Percentiles rank a stretch among this genome's conserved stretches.
These are phyloP conservation scores for Corynorhinus townsendii DNA, from an alignment of 2,113 vertebrate genomes.

Conservation along the genomic window DNA sequence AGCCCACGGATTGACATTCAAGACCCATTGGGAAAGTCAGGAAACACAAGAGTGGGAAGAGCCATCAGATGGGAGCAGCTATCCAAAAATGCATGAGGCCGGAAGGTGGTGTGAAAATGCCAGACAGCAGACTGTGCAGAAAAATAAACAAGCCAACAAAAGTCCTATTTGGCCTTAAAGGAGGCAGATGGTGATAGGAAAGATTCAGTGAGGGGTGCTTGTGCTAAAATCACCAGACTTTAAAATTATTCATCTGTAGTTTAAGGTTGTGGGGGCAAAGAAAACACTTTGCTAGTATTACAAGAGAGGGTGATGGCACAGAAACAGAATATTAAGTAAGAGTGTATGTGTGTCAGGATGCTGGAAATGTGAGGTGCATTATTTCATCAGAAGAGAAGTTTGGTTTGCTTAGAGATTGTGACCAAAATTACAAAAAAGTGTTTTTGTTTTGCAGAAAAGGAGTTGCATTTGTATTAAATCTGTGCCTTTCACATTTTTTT, in stretches of 20 bases:
- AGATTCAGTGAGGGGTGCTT: constrained; percentile 53
- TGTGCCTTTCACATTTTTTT: constrained; percentile 29
- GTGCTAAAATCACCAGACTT: constrained; percentile 54
- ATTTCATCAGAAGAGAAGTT: constrained; percentile 61
- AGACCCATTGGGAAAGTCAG: not conserved
- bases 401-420: constrained; percentile 64
- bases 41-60: not conserved
- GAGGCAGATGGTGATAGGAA: constrained; percentile 68
- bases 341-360: constrained; percentile 61
- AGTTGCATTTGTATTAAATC: constrained; percentile 62
- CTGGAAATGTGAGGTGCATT: constrained; percentile 27
- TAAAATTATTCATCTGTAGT: constrained; percentile 56
- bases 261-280: constrained; percentile 51
- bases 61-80: not conserved
- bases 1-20: constrained; percentile 18
- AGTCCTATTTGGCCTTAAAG: constrained; percentile 44
- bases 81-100: constrained; percentile 37
- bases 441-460: constrained; percentile 60
- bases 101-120: constrained; percentile 55
- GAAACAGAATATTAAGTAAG: constrained; percentile 71
- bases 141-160: constrained; percentile 54
- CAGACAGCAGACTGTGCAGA: constrained; percentile 26
- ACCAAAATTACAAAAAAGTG: constrained; percentile 65
- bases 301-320: constrained; percentile 55
- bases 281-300: constrained; percentile 39